Conservation (phyloP, 2,797 vertebrate genomes). For the Sibirionetta formosa region DNA sequence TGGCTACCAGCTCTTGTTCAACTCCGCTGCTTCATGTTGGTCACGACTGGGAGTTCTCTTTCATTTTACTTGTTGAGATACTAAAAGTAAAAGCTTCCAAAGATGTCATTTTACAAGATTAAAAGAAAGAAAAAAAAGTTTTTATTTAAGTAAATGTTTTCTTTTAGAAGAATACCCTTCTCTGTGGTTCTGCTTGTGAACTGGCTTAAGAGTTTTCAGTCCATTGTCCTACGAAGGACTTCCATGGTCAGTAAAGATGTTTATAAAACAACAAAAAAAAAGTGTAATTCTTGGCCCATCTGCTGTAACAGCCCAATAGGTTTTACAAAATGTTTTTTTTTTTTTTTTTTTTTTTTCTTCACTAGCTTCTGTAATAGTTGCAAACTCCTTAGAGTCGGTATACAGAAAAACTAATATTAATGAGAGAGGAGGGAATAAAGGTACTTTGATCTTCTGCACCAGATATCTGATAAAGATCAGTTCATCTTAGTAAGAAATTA, state of each 20-base stretch:
- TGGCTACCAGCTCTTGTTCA: background rate
- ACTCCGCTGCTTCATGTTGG: background rate
- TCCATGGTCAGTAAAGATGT: background rate
- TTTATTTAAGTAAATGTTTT: too few species aligned
- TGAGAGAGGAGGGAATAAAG: background rate
- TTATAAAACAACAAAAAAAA: background rate
- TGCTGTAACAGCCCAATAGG: fast-evolving
- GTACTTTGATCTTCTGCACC: background rate
- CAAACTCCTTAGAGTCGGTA: background rate
- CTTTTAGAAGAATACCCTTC: too few species aligned
- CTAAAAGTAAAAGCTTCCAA: too few species aligned
- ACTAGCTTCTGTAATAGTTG: background rate
- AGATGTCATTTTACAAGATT: too few species aligned
- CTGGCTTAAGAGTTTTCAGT: too few species aligned
- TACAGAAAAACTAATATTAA: background rate
- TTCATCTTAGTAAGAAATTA: conserved; percentile 26
- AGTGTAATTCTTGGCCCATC: background rate
- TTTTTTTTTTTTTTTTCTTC: background rate
- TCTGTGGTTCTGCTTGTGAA: too few species aligned
- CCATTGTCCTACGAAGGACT: background rate
- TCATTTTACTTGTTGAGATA: background rate
- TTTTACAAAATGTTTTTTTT: background rate
- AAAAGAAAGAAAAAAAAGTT: too few species aligned
- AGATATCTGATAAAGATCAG: conserved; percentile 20
- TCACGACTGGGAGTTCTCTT: background rate